These are phyloP conservation scores for Drosophila chauvacae DNA, from an alignment of 1,140 invertebrate species.

Conservation along the genomic window DNA sequence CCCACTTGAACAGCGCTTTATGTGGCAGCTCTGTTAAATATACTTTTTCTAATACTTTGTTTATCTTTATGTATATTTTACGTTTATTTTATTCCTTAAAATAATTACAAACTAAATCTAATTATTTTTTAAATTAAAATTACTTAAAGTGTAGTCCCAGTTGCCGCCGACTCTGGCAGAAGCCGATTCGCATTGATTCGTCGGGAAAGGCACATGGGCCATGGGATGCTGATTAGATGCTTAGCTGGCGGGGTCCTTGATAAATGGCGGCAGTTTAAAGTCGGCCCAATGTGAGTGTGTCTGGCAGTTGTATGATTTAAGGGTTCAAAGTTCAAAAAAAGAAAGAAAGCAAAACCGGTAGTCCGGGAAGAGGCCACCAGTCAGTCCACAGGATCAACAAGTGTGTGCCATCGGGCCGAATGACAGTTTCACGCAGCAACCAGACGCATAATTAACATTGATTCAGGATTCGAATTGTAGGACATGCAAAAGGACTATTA, in stretches of 20 bases:
- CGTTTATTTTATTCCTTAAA: background rate
- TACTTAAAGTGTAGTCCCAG: constrained; percentile 49
- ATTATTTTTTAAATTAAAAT: background rate
- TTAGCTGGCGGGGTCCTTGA: constrained; percentile 58
- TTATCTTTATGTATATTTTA: background rate
- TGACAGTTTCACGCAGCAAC: constrained; percentile 46
- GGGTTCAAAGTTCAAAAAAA: constrained; percentile 61
- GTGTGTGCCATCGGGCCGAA: constrained; percentile 11
- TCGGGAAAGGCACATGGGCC: constrained; percentile 62
- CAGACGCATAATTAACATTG: constrained; percentile 69
- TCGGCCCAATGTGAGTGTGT: constrained; percentile 32
- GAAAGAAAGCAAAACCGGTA: background rate
- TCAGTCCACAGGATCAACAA: constrained; percentile 40
- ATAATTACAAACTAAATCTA: background rate
- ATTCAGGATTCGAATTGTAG: constrained; percentile 15
- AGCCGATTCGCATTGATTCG: constrained; percentile 73
- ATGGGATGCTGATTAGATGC: constrained; percentile 65
- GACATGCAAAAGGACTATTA: background rate
- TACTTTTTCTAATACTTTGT: background rate
- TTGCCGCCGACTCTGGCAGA: constrained; percentile 44
- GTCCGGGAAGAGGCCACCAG: background rate
- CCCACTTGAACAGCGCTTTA: too few relatives aligned
- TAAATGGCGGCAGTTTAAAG: constrained; percentile 68
- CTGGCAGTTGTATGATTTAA: constrained; percentile 69
- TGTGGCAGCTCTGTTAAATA: too few relatives aligned